Percentiles rank a stretch among this genome's conserved stretches.
phyloP scores from a whole-genome alignment of 2,113 vertebrate species.

The Anser cygnoides region DNA sequence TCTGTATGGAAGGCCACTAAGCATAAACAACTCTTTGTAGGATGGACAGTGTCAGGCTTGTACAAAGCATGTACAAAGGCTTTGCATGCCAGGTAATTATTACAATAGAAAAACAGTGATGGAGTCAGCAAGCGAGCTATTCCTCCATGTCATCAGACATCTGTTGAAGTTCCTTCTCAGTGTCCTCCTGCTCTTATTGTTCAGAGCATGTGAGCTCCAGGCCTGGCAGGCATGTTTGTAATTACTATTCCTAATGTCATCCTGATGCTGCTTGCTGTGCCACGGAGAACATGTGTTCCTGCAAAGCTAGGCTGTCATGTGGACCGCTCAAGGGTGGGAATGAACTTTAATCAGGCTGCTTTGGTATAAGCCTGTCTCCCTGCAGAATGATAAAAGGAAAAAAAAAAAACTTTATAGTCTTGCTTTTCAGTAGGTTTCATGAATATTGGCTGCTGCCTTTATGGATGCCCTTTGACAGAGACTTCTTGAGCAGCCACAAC shows the following conservation, averaged over 20 bases:
- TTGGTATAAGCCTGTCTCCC: not conserved
- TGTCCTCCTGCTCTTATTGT: not conserved
- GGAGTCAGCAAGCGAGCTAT: not conserved
- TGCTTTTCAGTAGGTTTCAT: not conserved
- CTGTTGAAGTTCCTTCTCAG: not conserved
- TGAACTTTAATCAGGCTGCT: not conserved
- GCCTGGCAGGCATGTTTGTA: conserved; percentile 20
- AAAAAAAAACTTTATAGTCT: not conserved
- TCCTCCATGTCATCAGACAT: not conserved
- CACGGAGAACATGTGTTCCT: not conserved
- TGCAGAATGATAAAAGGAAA: not conserved
- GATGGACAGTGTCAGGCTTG: not conserved
- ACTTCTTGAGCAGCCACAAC: not conserved
- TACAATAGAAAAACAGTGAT: not conserved
- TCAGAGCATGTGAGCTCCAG: not conserved
- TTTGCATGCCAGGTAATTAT: not conserved
- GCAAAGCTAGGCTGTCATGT: not conserved
- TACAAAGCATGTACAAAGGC: not conserved
- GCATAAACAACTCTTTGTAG: not conserved
- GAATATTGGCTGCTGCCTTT: not conserved
- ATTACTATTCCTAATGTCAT: not conserved
- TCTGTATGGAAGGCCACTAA: not conserved
- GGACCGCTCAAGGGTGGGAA: not conserved
- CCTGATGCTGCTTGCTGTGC: not conserved
- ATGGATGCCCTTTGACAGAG: not conserved